These are phyloP conservation scores for Drosophila tropicalis DNA, from an alignment of 1,140 invertebrate genomes.

Conservation along the genomic window DNA sequence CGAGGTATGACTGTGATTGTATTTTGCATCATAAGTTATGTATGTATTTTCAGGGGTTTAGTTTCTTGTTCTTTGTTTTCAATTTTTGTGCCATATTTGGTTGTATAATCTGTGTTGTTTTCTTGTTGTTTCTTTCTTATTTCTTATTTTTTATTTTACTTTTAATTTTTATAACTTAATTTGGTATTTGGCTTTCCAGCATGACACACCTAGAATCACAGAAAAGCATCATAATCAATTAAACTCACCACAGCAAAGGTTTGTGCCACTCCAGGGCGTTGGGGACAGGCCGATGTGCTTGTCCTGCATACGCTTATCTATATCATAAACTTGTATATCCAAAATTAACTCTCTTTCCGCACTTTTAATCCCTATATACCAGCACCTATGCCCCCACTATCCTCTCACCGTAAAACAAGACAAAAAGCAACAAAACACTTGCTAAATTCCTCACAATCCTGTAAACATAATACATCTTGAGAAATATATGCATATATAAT, in stretches of 20 bases:
- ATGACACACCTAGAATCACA: conserved; percentile 82
- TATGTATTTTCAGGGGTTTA: neutral
- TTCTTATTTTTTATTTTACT: conserved; percentile 35
- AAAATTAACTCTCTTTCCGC: conserved; percentile 26
- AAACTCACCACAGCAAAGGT: conserved; percentile 82
- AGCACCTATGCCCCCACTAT: neutral
- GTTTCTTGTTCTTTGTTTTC: conserved; percentile 5
- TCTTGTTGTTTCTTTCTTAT: conserved; percentile 32
- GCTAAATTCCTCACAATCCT: conserved; percentile 20
- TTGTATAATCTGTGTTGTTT: neutral
- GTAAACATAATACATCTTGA: too few species aligned
- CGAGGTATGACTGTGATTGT: conserved; percentile 9
- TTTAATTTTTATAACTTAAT: conserved; percentile 64
- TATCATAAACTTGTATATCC: conserved; percentile 36
- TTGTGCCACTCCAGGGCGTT: conserved; percentile 58
- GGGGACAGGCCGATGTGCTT: conserved; percentile 10
- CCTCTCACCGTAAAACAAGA: conserved; percentile 21
- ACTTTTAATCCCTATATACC: conserved; percentile 13
- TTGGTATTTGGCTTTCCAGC: conserved; percentile 83
- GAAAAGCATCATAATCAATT: conserved; percentile 82
- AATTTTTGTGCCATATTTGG: conserved; percentile 2
- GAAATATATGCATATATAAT: neutral
- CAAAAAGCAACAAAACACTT: neutral
- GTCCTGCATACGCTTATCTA: conserved; percentile 38
- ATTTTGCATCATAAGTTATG: conserved; percentile 35